Evolutionary conservation across 2,888 invertebrate genomes (phyloP).

Genomic region (Philereme vetulata): DNA sequence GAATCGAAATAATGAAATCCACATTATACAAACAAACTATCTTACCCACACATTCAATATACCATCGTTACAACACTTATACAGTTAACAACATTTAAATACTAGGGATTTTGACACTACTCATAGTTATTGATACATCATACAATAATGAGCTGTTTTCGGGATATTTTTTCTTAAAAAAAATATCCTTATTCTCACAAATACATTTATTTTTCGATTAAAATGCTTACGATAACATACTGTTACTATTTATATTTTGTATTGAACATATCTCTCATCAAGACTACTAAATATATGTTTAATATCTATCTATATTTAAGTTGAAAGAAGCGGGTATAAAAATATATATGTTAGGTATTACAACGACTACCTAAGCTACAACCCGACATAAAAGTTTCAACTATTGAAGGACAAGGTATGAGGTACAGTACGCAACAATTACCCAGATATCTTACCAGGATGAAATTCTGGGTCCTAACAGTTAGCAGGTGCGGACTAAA

Average conservation of each 20-base stretch:
- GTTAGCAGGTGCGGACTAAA: no score
- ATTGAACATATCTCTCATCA: constrained; percentile 11
- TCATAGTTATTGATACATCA: constrained; percentile 24
- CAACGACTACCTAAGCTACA: constrained; percentile 52
- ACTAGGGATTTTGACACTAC: constrained; percentile 36
- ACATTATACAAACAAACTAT: constrained; percentile 25
- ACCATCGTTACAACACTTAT: constrained; percentile 37
- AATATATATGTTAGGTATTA: constrained; percentile 56
- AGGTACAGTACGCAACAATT: constrained; percentile 6
- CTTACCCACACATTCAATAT: constrained; percentile 6
- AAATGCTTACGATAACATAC: no score
- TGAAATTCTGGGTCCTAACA: no score
- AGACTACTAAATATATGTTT: constrained; percentile 8
- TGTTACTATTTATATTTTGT: no score
- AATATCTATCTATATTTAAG: constrained; percentile 21
- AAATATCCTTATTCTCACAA: no score
- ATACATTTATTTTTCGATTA: no score
- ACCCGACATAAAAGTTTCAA: constrained; percentile 35
- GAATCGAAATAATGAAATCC: constrained; percentile 6
- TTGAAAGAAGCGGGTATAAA: constrained; percentile 64
- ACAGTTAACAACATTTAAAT: constrained; percentile 38
- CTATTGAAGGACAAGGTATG: constrained; percentile 12
- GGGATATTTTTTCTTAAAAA: constrained; percentile 1
- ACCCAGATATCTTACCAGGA: no score
- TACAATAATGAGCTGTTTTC: constrained; percentile 16